Percentiles rank a stretch among this genome's conserved stretches.
These are phyloP conservation scores for Caranx melampygus DNA, from an alignment of 2,113 vertebrate genomes.

Conservation along the genomic window DNA sequence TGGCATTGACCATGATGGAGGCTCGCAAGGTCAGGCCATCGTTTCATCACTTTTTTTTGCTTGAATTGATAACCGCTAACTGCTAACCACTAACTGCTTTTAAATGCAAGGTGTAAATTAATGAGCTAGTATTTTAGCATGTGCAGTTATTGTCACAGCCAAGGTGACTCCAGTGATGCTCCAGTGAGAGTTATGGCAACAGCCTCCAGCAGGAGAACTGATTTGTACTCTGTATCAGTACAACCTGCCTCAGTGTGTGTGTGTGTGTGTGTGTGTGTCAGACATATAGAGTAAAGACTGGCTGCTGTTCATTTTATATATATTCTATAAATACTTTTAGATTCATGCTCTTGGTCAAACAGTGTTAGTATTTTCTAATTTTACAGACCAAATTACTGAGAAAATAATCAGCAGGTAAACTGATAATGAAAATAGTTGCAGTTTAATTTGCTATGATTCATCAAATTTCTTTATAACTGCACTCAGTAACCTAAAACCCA, in stretches of 20 bases:
- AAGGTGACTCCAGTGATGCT: slow-evolving; percentile 76
- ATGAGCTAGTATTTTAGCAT: slow-evolving; percentile 66
- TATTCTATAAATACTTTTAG: too few relatives aligned
- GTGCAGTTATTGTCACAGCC: slow-evolving; percentile 52
- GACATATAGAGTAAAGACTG: too few relatives aligned
- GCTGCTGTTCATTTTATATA: too few relatives aligned
- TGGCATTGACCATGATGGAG: slow-evolving; percentile 33
- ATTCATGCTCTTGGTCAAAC: too few relatives aligned
- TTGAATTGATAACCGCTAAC: slow-evolving; percentile 61
- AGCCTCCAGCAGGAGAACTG: slow-evolving; percentile 53
- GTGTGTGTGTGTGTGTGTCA: background rate
- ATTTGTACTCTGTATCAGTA: slow-evolving; percentile 35
- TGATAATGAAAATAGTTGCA: too few relatives aligned
- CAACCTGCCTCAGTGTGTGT: background rate
- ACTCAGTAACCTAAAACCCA: background rate
- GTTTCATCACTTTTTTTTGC: slow-evolving; percentile 29
- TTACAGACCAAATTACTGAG: too few relatives aligned
- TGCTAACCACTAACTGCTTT: slow-evolving; percentile 64
- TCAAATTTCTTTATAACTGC: too few relatives aligned
- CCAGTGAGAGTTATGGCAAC: slow-evolving; percentile 57
- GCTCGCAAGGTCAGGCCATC: slow-evolving; percentile 64
- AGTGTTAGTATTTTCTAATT: too few relatives aligned
- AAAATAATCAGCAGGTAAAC: too few relatives aligned
- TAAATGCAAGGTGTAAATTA: slow-evolving; percentile 60
- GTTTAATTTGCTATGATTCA: too few relatives aligned